These are phyloP conservation scores for Cephalopholis sonnerati DNA, from an alignment of 2,113 vertebrate genomes.

Conservation along the genomic window DNA sequence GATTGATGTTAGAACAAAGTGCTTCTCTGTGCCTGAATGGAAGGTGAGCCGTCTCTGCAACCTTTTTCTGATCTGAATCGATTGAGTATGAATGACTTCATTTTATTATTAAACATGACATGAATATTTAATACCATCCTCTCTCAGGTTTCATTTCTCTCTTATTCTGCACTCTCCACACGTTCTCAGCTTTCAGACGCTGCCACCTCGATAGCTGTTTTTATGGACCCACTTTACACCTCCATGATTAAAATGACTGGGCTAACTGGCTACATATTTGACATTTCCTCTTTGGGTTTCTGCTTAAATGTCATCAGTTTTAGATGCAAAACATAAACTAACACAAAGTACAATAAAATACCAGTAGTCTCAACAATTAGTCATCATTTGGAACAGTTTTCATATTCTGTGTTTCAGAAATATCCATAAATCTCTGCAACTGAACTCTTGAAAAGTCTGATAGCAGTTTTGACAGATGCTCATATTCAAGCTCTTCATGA, in stretches of 20 bases:
- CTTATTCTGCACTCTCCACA: slow-evolving; percentile 26
- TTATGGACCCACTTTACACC: slow-evolving; percentile 25
- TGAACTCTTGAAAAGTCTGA: background rate
- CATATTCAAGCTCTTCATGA: background rate
- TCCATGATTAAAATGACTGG: background rate
- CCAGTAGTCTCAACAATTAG: background rate
- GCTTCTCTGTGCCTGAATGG: slow-evolving; percentile 16
- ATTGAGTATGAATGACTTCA: slow-evolving; percentile 63
- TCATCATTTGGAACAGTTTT: background rate
- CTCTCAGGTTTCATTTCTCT: slow-evolving; percentile 41
- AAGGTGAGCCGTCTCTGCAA: slow-evolving; percentile 20
- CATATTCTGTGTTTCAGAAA: background rate
- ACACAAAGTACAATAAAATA: background rate
- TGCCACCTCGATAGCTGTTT: slow-evolving; percentile 6
- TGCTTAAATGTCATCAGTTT: background rate
- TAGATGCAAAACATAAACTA: background rate
- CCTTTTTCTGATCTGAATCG: slow-evolving; percentile 44
- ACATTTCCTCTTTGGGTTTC: background rate
- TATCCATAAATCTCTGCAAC: background rate
- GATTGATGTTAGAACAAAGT: slow-evolving; percentile 30
- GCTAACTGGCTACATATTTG: background rate
- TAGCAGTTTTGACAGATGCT: background rate
- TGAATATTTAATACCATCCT: slow-evolving; percentile 66
- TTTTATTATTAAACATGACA: slow-evolving; percentile 72
- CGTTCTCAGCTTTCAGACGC: slow-evolving; percentile 14